Evolutionary conservation across 2,113 vertebrate species (phyloP), one percentile per base, ranked within the genome.

Genomic region (Melospiza melodia): DNA sequence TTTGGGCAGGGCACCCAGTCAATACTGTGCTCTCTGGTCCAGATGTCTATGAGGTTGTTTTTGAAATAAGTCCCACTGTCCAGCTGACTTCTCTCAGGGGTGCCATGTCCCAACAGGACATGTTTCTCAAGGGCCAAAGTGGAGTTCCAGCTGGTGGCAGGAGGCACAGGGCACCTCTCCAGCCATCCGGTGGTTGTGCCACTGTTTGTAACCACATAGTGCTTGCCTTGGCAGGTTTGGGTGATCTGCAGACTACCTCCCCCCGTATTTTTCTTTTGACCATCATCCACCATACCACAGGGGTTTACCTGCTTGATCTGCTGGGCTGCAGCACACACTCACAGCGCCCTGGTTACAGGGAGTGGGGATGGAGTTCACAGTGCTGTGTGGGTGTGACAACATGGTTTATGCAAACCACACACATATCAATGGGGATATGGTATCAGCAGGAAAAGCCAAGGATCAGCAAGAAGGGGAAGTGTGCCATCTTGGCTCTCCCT

Each of bases 21-120:
- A n/a, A 2, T 49, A 24, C 30, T 0, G 0, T 24, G 19, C 8
- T 66, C 12, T 49, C 51, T 30, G 30, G 23, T 31, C 35, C 21
- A 25, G 31, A 10, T 51, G 25, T 67, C 52, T 17, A 1, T 49
- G 44, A 49, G 12, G 30, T 7, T 25, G 6, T 35, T 76, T 35
- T 43, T 58, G 35, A 58, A 67, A 30, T 11, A 2, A 49, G 16
- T 75, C 5, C 15, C 5, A 1, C 13, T 51, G 35, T 51, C 43
- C 30, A 25, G 2, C 21, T 25, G 6, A 7, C 2, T 58, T 58
- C 25, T 58, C 16, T 76, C 25, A 17, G 44, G 25, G 52, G 1
- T 58, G 52, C 31, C 4, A 2, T 31, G 16, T 14, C 35, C 20
- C 8, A 5, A 4, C 18, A 82, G 35, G 23, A n/a, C 43, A 43